Percentiles rank a stretch among this genome's conserved stretches.
phyloP scores from a whole-genome alignment of 1,140 invertebrate genomes.

The Drosophila truncata region DNA sequence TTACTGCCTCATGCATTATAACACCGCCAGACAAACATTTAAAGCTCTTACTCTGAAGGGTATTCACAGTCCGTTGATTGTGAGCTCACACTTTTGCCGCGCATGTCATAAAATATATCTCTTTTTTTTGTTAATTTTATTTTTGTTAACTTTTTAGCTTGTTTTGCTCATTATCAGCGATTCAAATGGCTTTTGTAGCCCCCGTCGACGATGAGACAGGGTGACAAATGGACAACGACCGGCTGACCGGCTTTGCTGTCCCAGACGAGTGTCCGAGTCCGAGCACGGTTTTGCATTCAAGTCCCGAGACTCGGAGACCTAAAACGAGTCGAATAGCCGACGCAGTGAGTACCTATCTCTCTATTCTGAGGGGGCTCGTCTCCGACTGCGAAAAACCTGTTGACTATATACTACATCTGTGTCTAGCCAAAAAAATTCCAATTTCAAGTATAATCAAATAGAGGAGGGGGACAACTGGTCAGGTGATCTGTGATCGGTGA shows the following conservation, averaged over 20 bases:
- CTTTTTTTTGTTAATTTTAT: constrained; percentile 13
- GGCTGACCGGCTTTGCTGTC: constrained; percentile 31
- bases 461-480: constrained; percentile 10
- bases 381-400: constrained; percentile 28
- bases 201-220: constrained; percentile 19
- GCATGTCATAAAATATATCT: constrained; percentile 23
- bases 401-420: neutral
- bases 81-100: constrained; percentile 2
- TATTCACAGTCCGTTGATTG: constrained; percentile 29
- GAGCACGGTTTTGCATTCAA: constrained; percentile 26
- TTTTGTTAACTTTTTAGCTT: constrained; percentile 42
- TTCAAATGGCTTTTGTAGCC: constrained; percentile 48
- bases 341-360: constrained; percentile 27
- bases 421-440: constrained; percentile 9
- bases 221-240: constrained; percentile 16
- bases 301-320: constrained; percentile 3
- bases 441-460: constrained; percentile 7
- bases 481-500: constrained; percentile 19
- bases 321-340: constrained; percentile 10
- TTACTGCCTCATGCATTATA: constrained; percentile 6
- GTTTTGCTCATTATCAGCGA: constrained; percentile 60
- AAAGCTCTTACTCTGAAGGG: neutral
- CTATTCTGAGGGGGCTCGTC: constrained; percentile 44
- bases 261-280: constrained; percentile 22
- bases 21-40: constrained; percentile 8